A percentile compares a stretch with the other conserved stretches of the same genome.
phyloP scores from a whole-genome alignment of 2,113 vertebrate species.

The Alouatta palliata region DNA sequence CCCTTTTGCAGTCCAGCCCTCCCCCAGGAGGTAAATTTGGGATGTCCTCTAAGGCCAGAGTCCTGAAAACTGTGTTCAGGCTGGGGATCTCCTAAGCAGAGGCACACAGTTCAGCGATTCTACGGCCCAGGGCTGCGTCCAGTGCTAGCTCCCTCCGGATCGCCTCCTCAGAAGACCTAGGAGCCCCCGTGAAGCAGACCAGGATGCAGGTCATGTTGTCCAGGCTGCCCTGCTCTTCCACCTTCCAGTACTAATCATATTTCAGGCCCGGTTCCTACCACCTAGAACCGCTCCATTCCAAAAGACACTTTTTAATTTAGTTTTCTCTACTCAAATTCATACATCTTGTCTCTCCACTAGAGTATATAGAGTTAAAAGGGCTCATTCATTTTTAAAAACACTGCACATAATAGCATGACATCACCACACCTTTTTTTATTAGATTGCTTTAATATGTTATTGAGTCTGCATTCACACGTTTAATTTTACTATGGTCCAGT shows the following conservation, averaged over 20 bases:
- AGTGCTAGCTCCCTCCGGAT: conserved; percentile 84
- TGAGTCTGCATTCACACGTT: neutral
- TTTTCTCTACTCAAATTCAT: neutral
- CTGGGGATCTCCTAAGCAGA: conserved; percentile 81
- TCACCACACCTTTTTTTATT: neutral
- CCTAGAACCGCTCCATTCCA: too few species aligned
- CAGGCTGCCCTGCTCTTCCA: too few species aligned
- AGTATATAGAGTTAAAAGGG: neutral
- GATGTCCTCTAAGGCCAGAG: conserved; percentile 84
- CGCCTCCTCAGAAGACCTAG: conserved; percentile 85
- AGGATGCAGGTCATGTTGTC: too few species aligned
- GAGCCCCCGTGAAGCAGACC: too few species aligned
- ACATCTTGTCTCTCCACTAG: neutral
- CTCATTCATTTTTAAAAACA: neutral
- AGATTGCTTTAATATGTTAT: neutral
- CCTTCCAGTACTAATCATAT: too few species aligned
- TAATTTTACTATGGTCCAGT: conserved; percentile 38
- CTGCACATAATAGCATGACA: neutral
- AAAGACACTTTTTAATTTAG: neutral
- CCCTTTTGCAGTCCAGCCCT: conserved; percentile 87
- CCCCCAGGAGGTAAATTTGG: conserved; percentile 87
- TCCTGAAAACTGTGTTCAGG: conserved; percentile 85
- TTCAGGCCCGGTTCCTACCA: too few species aligned
- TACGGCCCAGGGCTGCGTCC: conserved; percentile 83
- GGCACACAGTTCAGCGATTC: conserved; percentile 86